Base-by-base conservation (phyloP, 2,797 vertebrate genomes). In the Myiothlypis coronata region DNA sequence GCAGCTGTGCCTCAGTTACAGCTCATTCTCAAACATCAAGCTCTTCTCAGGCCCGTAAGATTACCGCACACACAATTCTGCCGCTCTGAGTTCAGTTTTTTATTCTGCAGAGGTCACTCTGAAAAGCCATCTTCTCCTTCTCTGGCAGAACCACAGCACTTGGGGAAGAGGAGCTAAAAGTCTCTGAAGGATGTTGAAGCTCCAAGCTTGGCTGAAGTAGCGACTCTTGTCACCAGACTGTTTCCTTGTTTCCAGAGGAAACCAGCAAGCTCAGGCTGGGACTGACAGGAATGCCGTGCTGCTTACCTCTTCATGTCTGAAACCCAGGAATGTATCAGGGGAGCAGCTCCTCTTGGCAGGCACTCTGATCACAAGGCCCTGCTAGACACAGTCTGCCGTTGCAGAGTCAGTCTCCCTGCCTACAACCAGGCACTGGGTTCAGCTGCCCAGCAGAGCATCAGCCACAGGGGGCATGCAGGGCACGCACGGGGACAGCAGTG, bases 271-370 rank as follows among this genome's bases (percentile, higher is more conserved):
- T 93, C 76, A 79, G 65, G 75, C 83, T 64, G 70, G 20, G 67
- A 59, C 74, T 86, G 76, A 81, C 56, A 3, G 76, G 61, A 93
- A 89, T 61, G n/a, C 76, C 41, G 81, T 39, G 2, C 78, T 30
- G 83, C 85, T 90, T 72, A 88, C 90, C 91, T 56, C 55, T 76
- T 78, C 17, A 6, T 6, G 27, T 39, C 72, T 82, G 70, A 91
- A 78, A 92, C 37, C 56, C 83, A 86, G 89, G 83, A 93, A 87
- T 69, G 61, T 60, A 81, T 32, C 61, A 86, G 72, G 57, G 69
- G 53, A 94, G 72, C 57, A 74, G 35, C 68, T 85, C 68, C 75
- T 68, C 75, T 80, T 86, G 93, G 93, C 89, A 89, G 24, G n/a
- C 49, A 49, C 44, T 39, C 75, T 0, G 0, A 56, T 79, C 78